A percentile compares a stretch with the other conserved stretches of the same genome.
Evolutionary conservation across 2,888 invertebrate genomes (phyloP).

Genomic region (Drosophila paranaensis): DNA sequence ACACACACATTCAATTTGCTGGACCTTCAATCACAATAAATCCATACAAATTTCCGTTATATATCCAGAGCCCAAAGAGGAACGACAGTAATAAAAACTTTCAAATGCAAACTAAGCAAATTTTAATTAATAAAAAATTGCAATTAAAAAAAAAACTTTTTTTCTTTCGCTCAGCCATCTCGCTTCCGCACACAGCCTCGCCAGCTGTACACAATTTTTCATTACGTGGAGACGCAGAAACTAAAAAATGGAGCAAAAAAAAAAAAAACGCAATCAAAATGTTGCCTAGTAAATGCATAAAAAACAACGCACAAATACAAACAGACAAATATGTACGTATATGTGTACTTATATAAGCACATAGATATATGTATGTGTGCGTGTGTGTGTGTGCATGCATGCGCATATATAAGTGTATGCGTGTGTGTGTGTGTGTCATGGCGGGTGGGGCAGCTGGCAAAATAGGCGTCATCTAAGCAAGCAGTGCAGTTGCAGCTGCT

Average conservation of each 20-base stretch:
- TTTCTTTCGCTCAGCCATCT: constrained; percentile 30
- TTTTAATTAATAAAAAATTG: constrained; percentile 82
- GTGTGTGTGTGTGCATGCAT: constrained; percentile 6
- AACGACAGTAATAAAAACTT: constrained; percentile 71
- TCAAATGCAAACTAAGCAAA: constrained; percentile 81
- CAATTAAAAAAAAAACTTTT: constrained; percentile 78
- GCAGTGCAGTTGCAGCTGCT: constrained; percentile 36
- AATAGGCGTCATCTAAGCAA: constrained; percentile 80
- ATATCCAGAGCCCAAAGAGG: constrained; percentile 53
- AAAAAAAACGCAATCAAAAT: constrained; percentile 76
- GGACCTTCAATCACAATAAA: constrained; percentile 76
- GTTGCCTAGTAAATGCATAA: constrained; percentile 77
- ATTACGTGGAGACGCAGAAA: constrained; percentile 59
- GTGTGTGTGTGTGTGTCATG: constrained; percentile 11
- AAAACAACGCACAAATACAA: constrained; percentile 63
- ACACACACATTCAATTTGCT: constrained; percentile 66
- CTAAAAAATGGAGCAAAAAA: constrained; percentile 37
- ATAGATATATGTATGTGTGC: constrained; percentile 18
- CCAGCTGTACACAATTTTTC: constrained; percentile 50
- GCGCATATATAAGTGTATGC: constrained; percentile 21
- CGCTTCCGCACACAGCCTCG: constrained; percentile 27
- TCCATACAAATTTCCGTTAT: constrained; percentile 77
- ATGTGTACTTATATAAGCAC: constrained; percentile 17
- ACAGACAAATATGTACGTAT: constrained; percentile 26
- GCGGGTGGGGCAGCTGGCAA: constrained; percentile 48